Conservation (phyloP, 1,140 invertebrate genomes). For the Diachasmimorpha longicaudata region DNA sequence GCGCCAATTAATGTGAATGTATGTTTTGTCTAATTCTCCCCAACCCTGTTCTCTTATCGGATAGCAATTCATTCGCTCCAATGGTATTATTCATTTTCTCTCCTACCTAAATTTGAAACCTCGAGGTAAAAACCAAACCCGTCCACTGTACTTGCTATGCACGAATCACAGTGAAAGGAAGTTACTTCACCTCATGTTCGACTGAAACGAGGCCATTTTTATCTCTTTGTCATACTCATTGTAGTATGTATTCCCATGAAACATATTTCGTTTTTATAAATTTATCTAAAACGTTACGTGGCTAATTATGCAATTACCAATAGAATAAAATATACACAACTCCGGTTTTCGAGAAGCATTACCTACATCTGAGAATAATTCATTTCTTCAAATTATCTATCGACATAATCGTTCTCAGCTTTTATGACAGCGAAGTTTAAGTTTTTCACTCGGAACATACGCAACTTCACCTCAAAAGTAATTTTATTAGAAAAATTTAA, state of each 20-base stretch:
- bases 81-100: too few species aligned
- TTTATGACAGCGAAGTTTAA: too few species aligned
- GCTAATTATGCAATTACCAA: not conserved
- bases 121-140: not conserved
- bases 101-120: not conserved
- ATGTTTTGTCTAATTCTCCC: not conserved
- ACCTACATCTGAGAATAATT: not conserved
- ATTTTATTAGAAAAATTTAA: too few species aligned
- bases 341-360: not conserved
- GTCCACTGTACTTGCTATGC: not conserved
- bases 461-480: too few species aligned
- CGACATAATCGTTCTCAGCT: too few species aligned
- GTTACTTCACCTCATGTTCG: conserved; percentile 51
- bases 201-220: conserved; percentile 54
- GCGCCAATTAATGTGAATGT: not conserved
- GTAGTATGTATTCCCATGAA: not conserved
- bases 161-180: conserved; percentile 45
- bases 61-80: too few species aligned
- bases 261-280: not conserved
- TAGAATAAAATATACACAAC: not conserved
- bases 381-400: too few species aligned
- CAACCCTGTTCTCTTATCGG: too few species aligned
- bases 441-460: too few species aligned
- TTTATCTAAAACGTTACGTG: not conserved
- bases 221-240: conserved; percentile 29